Evolutionary conservation across 2,797 vertebrate species (phyloP), one percentile per base, ranked within the genome.

Genomic region (Spea hammondii): DNA sequence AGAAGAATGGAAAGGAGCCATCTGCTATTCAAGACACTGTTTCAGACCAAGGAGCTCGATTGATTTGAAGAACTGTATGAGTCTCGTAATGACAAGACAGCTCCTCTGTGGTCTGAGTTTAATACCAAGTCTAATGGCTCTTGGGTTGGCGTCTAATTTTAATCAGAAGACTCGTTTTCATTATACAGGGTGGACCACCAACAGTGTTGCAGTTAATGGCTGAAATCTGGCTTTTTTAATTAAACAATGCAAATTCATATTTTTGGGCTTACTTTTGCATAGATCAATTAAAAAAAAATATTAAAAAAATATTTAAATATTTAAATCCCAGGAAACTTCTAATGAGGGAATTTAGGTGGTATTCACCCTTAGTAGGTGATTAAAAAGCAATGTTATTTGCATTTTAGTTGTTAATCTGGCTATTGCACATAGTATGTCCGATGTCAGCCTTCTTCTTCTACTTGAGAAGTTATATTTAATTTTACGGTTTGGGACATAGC

Each of bases 1-100:
- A 83, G 82, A 78, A 83, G 2, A 76, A 65, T 83, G 87, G 86
- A 83, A 78, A n/a, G 0, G 72, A 78, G 83, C 87, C 87, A 88
- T 83, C 85, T 85, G 87, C 79, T 71, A 80, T 57, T 0, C 0
- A 72, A 83, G 76, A 77, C 50, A 70, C 45, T 0, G 9, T 3
- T 79, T 55, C 80, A 76, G 72, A 74, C 76, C 78, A 76, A 7
- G 4, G 47, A 71, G 66, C 81, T n/a, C 66, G 70, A 78, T 81
- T 76, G 64, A 72, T 81, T 74, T 60, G 67, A 72, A 79, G 60
- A 62, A 69, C 47, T 62, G 32, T 71, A 12, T 66, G 54, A 73
- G 47, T 80, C 62, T 47, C 69, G 13, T 68, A 77, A 77, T 76
- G 73, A 76, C 46, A 59, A 71, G 60, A 67, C 71, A 59, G 79